phyloP scores from a whole-genome alignment of 2,113 vertebrate species.

The Clarias macrocephalus region DNA sequence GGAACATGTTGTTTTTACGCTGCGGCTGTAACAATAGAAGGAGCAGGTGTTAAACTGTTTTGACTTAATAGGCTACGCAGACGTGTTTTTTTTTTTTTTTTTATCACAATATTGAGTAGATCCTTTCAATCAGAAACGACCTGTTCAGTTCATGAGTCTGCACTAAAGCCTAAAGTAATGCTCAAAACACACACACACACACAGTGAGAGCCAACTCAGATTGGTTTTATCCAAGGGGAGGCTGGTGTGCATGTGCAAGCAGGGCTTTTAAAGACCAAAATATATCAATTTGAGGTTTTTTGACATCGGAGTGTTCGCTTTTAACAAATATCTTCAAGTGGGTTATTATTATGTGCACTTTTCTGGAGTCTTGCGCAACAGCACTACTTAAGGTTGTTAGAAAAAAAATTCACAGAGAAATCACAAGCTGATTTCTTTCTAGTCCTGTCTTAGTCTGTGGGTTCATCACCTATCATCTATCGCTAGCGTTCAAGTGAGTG shows the following conservation, averaged over 20 bases:
- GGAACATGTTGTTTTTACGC: background rate
- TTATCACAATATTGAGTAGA: background rate
- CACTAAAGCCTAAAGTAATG: background rate
- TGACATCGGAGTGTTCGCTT: background rate
- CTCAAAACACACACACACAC: background rate
- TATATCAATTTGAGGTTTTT: background rate
- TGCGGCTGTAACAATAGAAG: slow-evolving; percentile 18
- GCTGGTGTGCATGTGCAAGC: background rate
- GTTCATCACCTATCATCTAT: background rate
- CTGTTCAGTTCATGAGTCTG: slow-evolving; percentile 12
- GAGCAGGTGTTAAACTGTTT: slow-evolving; percentile 14
- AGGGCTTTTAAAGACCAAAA: background rate
- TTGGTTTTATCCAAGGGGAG: background rate
- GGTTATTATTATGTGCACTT: background rate
- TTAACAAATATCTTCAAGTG: background rate
- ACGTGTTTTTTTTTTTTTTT: background rate
- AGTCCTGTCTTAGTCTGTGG: background rate
- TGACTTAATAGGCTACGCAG: slow-evolving; percentile 17
- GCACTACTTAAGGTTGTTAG: background rate
- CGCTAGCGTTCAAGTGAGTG: background rate
- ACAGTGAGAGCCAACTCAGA: background rate
- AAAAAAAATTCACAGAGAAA: background rate
- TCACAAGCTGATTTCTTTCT: background rate
- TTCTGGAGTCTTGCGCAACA: background rate
- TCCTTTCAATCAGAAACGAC: background rate